Evolutionary conservation across 2,797 vertebrate genomes (phyloP), one percentile per base, ranked within the genome.

Genomic region (Gambelia wislizenii): DNA sequence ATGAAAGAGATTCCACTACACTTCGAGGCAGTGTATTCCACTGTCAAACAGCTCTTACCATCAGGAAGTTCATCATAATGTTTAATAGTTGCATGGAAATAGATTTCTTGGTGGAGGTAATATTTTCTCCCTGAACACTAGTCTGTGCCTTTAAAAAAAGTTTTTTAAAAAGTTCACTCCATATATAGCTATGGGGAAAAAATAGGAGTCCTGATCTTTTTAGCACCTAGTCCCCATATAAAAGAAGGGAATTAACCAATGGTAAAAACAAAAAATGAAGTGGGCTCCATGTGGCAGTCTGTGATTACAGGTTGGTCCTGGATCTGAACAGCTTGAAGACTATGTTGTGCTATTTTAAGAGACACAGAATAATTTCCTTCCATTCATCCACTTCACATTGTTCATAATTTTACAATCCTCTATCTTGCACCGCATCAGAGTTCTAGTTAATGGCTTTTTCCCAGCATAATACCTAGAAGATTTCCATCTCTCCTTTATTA

Each of bases 311-410:
- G 67, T 39, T 69, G 67, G 6, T 84, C 30, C 27, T 42, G 30
- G 42, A 59, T 75, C 39, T 76, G 39, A 59, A 42, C 9, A 85
- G 70, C 67, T 72, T 56, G 13, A 85, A 39, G 36, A 36, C 52
- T 85, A 72, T 74, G 70, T 85, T 85, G 25, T 75, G 52, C 84
- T 85, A 75, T 61, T 86, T 86, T 69, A 67, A 69, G 76, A 79
- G 47, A 27, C 56, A 47, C 75, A 52, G 22, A 78, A 78, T 78
- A 78, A 52, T 86, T 86, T 69, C 20, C 36, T 67, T 86, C 59
- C 49, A 78, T 78, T 49, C 33, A 36, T 78, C 33, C 75, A 49
- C 59, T 67, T 77, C 44, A 77, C 42, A 47, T 77, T 86, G 56
- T 49, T 64, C 72, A 64, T 77, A 75, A 75, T 33, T 85, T 72